These are phyloP conservation scores for Blomia tropicalis DNA, from an alignment of 2,888 invertebrate species.

Conservation along the genomic window DNA sequence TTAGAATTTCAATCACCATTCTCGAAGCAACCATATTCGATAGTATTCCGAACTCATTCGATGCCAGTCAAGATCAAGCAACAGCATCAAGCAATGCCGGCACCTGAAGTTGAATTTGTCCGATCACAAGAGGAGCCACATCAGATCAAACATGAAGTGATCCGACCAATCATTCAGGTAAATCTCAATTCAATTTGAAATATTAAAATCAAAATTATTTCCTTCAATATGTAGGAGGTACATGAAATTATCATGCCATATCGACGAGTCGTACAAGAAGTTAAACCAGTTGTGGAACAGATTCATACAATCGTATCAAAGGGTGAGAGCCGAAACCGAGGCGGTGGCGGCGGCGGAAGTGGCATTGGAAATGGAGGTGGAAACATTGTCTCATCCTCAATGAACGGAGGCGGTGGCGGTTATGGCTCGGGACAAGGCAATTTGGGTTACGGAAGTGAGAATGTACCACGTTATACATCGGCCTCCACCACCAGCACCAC, in stretches of 20 bases:
- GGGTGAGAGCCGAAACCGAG: background rate
- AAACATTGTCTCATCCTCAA: background rate
- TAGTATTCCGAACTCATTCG: conserved; percentile 13
- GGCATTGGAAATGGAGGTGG: background rate
- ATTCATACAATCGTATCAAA: conserved; percentile 3
- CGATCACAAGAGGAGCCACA: conserved; percentile 15
- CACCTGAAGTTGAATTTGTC: conserved; percentile 15
- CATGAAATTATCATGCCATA: conserved; percentile 10
- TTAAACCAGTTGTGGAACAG: background rate
- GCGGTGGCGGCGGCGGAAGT: background rate
- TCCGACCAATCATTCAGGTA: conserved; percentile 2
- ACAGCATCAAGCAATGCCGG: conserved; percentile 9
- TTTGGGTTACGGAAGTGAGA: background rate
- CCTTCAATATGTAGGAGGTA: conserved; percentile 1
- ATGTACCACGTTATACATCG: background rate
- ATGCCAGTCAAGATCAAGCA: conserved; percentile 16
- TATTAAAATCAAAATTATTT: background rate
- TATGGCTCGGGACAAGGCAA: background rate
- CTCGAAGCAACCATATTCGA: conserved; percentile 9
- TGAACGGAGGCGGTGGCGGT: background rate
- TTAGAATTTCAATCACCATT: conserved; percentile 4
- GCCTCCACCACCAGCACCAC: background rate
- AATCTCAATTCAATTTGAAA: background rate
- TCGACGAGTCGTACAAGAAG: conserved; percentile 14
- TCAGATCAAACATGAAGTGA: conserved; percentile 12